Base-by-base conservation (phyloP, 2,797 vertebrate species). In the Coendou prehensilis region DNA sequence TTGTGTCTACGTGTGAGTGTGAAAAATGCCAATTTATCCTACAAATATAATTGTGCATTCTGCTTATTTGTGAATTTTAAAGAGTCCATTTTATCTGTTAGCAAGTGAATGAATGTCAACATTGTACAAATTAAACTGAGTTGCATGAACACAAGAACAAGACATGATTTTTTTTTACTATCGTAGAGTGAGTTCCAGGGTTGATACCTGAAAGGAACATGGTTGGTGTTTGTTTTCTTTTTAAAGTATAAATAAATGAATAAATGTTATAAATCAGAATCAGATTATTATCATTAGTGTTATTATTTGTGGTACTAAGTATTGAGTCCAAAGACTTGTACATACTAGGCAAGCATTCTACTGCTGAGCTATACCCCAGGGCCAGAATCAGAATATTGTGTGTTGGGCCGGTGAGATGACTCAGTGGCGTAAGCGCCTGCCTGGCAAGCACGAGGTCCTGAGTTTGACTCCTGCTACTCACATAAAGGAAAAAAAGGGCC, bases 21-120 rank as follows among this genome's bases (percentile, higher is more conserved):
- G 45, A 82, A 78, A 80, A 22, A 61, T 26, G 45, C 73, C 14
- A 59, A 8, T 73, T 93, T 81, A 87, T 92, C 84, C 94, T 93
- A 30, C 91, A 67, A 80, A 79, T 79, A 14, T 45, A 63, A 61
- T 67, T 50, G 7, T 64, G 30, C n/a, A 61, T 71, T 64, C 9
- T 56, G 2, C 37, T 93, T 92, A 54, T 61, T 85, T 69, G 54
- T 81, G 81, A 47, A 75, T 71, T 93, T 94, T 93, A 85, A 67
- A 23, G 23, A 84, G 9, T 9, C 28, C 28, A 18, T 92, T 92
- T 89, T 76, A 76, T 59, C 76, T 92, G n/a, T 93, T 82, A 75
- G 18, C 33, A 84, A 87, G 45, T 41, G 45, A 83, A 47, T 87
- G 47, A 50, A 37, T 84, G 28, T 93, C 11, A 64, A 1, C 52